Evolutionary conservation across 2,888 invertebrate genomes (phyloP).

Genomic region (Carabus problematicus): DNA sequence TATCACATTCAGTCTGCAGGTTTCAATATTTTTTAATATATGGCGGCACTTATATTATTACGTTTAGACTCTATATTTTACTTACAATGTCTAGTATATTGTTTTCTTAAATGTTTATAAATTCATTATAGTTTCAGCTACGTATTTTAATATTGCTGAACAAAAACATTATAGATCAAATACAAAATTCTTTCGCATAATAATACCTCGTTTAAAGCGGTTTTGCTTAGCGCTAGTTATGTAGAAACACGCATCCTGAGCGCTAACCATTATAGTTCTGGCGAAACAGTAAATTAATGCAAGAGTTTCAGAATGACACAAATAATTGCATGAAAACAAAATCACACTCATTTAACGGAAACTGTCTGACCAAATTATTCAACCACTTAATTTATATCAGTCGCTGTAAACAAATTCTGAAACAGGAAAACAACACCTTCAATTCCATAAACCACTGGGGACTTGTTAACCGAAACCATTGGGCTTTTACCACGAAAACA

Average conservation of each 20-base stretch:
- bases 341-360: background rate
- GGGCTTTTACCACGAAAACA: constrained; percentile 4
- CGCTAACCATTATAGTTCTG: too few species aligned
- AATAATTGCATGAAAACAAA: constrained; percentile 10
- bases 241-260: too few species aligned
- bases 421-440: background rate
- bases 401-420: constrained; percentile 20
- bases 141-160: too few species aligned
- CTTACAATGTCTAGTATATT: too few species aligned
- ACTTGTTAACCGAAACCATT: background rate
- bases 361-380: constrained; percentile 10
- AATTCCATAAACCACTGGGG: background rate
- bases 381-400: constrained; percentile 18
- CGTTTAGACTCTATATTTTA: too few species aligned
- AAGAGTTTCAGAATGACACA: background rate
- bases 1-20: constrained; percentile 2
- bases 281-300: constrained; percentile 1
- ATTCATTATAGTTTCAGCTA: too few species aligned
- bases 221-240: too few species aligned
- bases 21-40: background rate
- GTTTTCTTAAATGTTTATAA: too few species aligned
- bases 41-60: too few species aligned
- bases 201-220: too few species aligned
- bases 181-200: too few species aligned
- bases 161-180: too few species aligned